A percentile compares a stretch with the other conserved stretches of the same genome.
Conservation (phyloP, 2,113 vertebrate species). For the Oncorhynchus clarkii region DNA sequence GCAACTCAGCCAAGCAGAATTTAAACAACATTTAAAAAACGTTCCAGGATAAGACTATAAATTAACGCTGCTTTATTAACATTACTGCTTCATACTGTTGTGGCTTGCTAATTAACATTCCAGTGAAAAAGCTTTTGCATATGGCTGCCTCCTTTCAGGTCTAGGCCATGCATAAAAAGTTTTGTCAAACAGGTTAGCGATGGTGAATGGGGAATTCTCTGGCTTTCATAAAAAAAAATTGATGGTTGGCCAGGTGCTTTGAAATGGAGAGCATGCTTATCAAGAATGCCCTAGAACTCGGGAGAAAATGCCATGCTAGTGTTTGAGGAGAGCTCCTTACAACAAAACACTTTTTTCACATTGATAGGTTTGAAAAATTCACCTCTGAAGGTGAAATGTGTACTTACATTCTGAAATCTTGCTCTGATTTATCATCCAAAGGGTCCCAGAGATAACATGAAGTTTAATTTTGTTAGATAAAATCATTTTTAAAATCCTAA, state of each 20-base stretch:
- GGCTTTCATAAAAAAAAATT: not conserved
- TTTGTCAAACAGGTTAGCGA: conserved; percentile 7
- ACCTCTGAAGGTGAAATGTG: no score
- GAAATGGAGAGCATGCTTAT: not conserved
- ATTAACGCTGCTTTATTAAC: conserved; percentile 58
- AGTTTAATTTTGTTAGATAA: no score
- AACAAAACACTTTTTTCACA: no score
- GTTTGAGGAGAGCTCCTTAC: no score
- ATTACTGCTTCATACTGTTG: conserved; percentile 27
- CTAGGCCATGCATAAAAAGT: not conserved
- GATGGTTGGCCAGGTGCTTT: not conserved
- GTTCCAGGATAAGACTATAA: conserved; percentile 37
- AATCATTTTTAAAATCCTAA: no score
- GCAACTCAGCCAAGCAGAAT: conserved; percentile 3
- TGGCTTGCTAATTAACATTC: conserved; percentile 41
- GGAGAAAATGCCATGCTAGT: no score
- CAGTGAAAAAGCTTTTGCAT: not conserved
- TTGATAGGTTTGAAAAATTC: no score
- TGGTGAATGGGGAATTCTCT: not conserved
- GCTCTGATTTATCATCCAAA: no score
- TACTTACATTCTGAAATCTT: no score
- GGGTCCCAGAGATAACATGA: no score
- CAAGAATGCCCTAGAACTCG: not conserved
- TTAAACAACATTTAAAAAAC: conserved; percentile 26
- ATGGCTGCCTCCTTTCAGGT: not conserved